A percentile compares a stretch with the other conserved stretches of the same genome.
Evolutionary conservation across 2,888 invertebrate species (phyloP).

Genomic region (Parelbella ahira): DNA sequence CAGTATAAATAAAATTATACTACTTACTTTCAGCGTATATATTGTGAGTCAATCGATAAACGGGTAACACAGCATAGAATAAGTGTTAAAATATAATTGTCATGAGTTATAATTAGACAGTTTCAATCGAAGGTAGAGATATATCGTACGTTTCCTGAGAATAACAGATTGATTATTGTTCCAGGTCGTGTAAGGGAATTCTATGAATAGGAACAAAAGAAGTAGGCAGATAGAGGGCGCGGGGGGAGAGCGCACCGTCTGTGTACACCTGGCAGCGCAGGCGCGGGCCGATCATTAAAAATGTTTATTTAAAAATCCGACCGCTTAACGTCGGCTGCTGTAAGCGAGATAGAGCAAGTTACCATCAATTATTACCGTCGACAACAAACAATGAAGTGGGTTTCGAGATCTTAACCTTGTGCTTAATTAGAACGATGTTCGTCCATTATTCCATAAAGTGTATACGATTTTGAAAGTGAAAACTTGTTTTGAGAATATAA

Average conservation of each 20-base stretch:
- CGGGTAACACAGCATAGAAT: no score
- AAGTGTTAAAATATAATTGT: no score
- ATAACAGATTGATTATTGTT: conserved; percentile 65
- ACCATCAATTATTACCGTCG: conserved; percentile 22
- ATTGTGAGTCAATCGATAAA: no score
- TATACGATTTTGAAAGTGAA: no score
- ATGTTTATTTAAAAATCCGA: conserved; percentile 81
- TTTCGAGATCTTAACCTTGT: conserved; percentile 18
- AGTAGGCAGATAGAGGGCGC: conserved; percentile 43
- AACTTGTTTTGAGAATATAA: no score
- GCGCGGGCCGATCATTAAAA: conserved; percentile 79
- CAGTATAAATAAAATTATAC: no score
- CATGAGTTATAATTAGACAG: neutral
- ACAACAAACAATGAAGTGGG: conserved; percentile 19
- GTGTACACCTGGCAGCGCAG: conserved; percentile 71
- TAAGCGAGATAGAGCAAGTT: conserved; percentile 48
- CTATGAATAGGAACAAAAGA: conserved; percentile 69
- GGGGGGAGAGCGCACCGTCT: conserved; percentile 61
- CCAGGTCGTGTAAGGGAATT: conserved; percentile 43
- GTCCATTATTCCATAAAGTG: neutral
- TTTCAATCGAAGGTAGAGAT: conserved; percentile 7
- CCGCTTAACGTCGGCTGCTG: conserved; percentile 65
- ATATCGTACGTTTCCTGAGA: conserved; percentile 31
- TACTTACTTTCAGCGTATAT: no score
- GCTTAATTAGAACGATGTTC: neutral